These are phyloP conservation scores for Sogatella furcifera DNA, from an alignment of 1,140 invertebrate species.

Conservation along the genomic window DNA sequence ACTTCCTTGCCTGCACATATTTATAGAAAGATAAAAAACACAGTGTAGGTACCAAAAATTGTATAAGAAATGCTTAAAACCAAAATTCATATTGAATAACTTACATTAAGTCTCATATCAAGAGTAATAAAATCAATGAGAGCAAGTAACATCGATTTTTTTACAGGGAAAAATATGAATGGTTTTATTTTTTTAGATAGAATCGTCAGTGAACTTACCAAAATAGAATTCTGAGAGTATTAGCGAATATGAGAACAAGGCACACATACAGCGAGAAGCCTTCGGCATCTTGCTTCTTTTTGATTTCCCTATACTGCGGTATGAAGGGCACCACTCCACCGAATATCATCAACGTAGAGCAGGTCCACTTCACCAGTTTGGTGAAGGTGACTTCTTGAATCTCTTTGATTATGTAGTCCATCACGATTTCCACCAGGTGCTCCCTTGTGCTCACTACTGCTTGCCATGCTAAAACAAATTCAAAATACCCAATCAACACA, in stretches of 20 bases:
- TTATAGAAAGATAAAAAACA: no score
- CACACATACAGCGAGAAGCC: slow-evolving; percentile 97
- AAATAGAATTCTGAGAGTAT: slow-evolving; percentile 92
- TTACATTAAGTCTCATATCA: no score
- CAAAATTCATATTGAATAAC: no score
- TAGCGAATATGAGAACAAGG: slow-evolving; percentile 85
- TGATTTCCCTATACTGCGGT: slow-evolving; percentile 90
- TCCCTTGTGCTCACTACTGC: not conserved
- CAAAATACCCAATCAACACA: no score
- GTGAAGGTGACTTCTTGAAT: slow-evolving; percentile 23
- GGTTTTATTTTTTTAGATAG: not conserved
- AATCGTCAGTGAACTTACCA: slow-evolving; percentile 58
- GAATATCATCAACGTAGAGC: slow-evolving; percentile 61
- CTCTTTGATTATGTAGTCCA: slow-evolving; percentile 27
- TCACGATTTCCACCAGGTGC: slow-evolving; percentile 4
- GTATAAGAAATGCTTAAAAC: no score
- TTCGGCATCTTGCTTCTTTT: slow-evolving; percentile 76
- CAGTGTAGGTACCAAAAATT: no score
- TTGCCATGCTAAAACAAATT: not conserved
- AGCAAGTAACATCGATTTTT: no score
- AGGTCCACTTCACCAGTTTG: slow-evolving; percentile 25
- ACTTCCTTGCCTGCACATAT: no score
- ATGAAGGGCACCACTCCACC: slow-evolving; percentile 81
- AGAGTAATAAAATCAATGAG: no score
- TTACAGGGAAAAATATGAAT: no score